Conservation (phyloP, 1,140 invertebrate species). For the Drosophila punjabiensis region DNA sequence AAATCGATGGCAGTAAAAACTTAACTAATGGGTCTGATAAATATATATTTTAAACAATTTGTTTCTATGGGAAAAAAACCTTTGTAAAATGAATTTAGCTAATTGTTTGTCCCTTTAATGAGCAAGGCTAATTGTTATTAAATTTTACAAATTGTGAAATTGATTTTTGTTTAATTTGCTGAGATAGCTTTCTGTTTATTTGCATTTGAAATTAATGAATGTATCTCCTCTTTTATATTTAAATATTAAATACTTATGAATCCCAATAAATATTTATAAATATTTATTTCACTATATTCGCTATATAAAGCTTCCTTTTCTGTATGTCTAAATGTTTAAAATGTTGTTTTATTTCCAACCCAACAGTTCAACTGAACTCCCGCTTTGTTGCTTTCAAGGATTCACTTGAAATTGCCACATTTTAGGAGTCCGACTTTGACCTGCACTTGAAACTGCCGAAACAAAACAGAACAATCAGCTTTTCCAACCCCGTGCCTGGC, state of each 20-base stretch:
- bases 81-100: conserved; percentile 1
- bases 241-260: neutral
- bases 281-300: neutral
- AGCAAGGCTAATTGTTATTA: neutral
- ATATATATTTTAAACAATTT: neutral
- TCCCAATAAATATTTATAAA: neutral
- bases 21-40: neutral
- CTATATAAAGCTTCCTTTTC: neutral
- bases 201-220: neutral
- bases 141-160: neutral
- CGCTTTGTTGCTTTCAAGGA: neutral
- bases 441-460: conserved; percentile 46
- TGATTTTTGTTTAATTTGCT: neutral
- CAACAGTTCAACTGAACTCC: conserved; percentile 6
- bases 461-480: conserved; percentile 35
- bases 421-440: conserved; percentile 47
- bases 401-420: conserved; percentile 29
- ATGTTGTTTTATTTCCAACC: neutral
- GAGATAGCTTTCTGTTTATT: neutral
- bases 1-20: neutral
- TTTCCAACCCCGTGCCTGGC: conserved; percentile 8
- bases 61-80: neutral
- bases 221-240: neutral
- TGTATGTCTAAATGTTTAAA: neutral
- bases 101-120: neutral